phyloP scores from a whole-genome alignment of 1,140 invertebrate genomes.

The Calosoma granatense region DNA sequence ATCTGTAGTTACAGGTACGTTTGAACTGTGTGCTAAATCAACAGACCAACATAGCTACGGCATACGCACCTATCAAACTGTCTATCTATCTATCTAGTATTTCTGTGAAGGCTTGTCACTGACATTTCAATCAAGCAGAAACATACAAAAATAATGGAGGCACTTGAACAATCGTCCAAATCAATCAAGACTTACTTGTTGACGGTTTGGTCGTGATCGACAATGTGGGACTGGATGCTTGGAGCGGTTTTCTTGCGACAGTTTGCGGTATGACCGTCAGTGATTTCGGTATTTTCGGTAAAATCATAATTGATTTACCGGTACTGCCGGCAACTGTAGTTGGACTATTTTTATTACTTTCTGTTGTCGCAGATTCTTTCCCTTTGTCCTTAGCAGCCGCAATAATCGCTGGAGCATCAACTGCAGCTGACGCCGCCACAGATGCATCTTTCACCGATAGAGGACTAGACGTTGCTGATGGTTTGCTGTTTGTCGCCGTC shows the following conservation, averaged over 20 bases:
- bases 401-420: no score
- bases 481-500: slow-evolving; percentile 11
- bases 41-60: no score
- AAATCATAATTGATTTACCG: slow-evolving; percentile 19
- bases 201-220: neutral
- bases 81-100: no score
- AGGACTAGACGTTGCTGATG: slow-evolving; percentile 16
- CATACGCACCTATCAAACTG: no score
- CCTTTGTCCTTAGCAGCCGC: slow-evolving; percentile 24
- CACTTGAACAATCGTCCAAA: neutral
- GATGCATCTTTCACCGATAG: slow-evolving; percentile 23
- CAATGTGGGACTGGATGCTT: slow-evolving; percentile 23
- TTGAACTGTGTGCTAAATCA: no score
- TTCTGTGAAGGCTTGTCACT: no score
- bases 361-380: slow-evolving; percentile 24
- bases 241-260: slow-evolving; percentile 31
- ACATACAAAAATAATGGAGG: neutral
- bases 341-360: slow-evolving; percentile 16
- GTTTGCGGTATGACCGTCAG: slow-evolving; percentile 62
- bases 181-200: neutral
- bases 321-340: slow-evolving; percentile 13
- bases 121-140: no score
- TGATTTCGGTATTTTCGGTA: slow-evolving; percentile 67
- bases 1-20: no score
- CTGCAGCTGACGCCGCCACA: slow-evolving; percentile 24